Evolutionary conservation across 2,888 invertebrate genomes (phyloP), one percentile per base, ranked within the genome.

Genomic region (Poecilus cupreus): DNA sequence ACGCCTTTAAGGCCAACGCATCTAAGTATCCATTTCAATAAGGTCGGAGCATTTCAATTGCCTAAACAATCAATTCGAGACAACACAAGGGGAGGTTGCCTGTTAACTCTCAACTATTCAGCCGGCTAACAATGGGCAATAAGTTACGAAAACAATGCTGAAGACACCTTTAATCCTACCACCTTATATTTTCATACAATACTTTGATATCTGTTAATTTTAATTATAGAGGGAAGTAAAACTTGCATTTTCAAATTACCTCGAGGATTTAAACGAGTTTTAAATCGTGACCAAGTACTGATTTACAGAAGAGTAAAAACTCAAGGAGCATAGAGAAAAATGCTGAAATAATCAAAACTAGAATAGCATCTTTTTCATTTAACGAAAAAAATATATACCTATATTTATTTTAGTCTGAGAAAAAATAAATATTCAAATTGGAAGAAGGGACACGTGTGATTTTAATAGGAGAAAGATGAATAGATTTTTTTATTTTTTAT

Each of bases 21-120:
- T 24, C 26, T 22, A 24, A 24, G 26, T 60, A 60, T 26, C 60
- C 26, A 60, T 60, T 60, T 60, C 60, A 60, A 60, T 60, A 26
- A 60, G 54, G 60, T 24, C 13, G 13, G 60, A 26, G 60, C 13
- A 60, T 60, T 60, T 60, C 60, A 60, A 60, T 60, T 60, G 24
- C 24, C 60, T 60, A 60, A 26, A 60, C 26, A 60, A 60, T 60
- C 60, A 60, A 60, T 60, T 60, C 60, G n/a, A 26, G 54, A 20
- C 32, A 2, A 32, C 11, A 54, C 20, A 20, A 20, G 60, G 60
- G 60, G 60, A 32, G 60, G 60, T 26, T 24, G n/a, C 24, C 57
- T 57, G 57, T 57, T 57, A 57, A 57, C 57, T 57, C 13, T 24
- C 60, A 60, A 60, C 60, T 60, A 60, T 60, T 60, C 60, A 60